Evolutionary conservation across 2,888 invertebrate species (phyloP).

Genomic region (Mythimna loreyi): DNA sequence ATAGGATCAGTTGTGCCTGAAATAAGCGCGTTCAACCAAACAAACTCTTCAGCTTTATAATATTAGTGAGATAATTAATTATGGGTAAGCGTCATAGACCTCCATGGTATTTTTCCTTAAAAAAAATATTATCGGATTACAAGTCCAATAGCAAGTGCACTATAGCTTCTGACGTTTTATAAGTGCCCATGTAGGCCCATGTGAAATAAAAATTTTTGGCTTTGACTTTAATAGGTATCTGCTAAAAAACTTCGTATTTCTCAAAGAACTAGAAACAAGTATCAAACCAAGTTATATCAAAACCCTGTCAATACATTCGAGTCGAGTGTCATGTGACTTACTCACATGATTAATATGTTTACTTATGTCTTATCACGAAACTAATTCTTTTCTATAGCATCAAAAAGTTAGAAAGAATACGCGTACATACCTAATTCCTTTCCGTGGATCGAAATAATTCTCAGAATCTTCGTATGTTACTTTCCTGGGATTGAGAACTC

Average conservation of each 20-base stretch:
- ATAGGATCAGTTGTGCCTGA: too few species aligned
- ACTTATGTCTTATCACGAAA: neutral
- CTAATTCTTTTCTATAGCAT: conserved; percentile 7
- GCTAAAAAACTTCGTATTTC: neutral
- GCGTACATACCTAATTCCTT: conserved; percentile 23
- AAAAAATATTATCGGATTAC: too few species aligned
- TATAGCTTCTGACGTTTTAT: too few species aligned
- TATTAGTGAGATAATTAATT: too few species aligned
- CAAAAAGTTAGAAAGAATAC: conserved; percentile 11
- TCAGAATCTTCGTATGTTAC: conserved; percentile 50
- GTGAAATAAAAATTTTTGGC: too few species aligned
- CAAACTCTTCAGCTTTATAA: too few species aligned
- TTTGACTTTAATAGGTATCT: neutral
- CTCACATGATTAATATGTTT: too few species aligned
- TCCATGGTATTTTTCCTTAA: too few species aligned
- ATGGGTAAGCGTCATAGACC: too few species aligned
- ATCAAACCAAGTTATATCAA: conserved; percentile 22
- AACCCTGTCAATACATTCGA: conserved; percentile 30
- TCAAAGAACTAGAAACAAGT: conserved; percentile 5
- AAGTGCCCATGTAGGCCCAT: too few species aligned
- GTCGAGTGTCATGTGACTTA: conserved; percentile 33
- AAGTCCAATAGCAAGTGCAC: too few species aligned
- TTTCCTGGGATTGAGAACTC: conserved; percentile 44
- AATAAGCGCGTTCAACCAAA: too few species aligned
- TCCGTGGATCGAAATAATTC: conserved; percentile 41